phyloP scores from a whole-genome alignment of 2,113 vertebrate species.

The Phalacrocorax brasilianus region DNA sequence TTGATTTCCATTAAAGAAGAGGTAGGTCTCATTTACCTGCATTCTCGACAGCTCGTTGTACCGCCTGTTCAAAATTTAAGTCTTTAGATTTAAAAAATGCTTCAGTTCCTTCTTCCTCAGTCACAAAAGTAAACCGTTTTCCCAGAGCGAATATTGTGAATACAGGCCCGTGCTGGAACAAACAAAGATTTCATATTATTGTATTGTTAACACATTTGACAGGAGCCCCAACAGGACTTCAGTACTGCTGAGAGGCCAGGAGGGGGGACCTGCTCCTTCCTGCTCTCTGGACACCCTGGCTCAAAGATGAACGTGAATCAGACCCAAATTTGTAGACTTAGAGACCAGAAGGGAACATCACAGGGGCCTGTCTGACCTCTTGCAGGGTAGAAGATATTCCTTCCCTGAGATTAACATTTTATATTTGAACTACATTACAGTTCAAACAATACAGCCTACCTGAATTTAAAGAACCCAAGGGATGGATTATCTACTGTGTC shows the following conservation, averaged over 20 bases:
- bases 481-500: not conserved
- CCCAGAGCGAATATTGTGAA: slow-evolving; percentile 81
- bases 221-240: not conserved
- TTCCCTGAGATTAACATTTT: not conserved
- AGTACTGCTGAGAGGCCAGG: not conserved
- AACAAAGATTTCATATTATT: not conserved
- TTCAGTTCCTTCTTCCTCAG: slow-evolving; percentile 76
- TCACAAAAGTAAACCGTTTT: slow-evolving; percentile 82
- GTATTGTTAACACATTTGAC: not conserved
- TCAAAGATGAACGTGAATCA: not conserved
- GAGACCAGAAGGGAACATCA: not conserved
- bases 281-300: not conserved
- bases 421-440: not conserved
- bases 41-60: slow-evolving; percentile 73
- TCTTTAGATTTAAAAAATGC: slow-evolving; percentile 81
- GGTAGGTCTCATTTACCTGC: slow-evolving; percentile 70
- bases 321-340: not conserved
- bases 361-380: not conserved
- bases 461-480: not conserved
- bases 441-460: not conserved
- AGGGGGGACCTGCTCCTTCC: not conserved
- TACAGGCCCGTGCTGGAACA: slow-evolving; percentile 80
- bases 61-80: slow-evolving; percentile 80
- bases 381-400: not conserved
- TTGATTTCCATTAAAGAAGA: not conserved